These are phyloP conservation scores for Hydrozoanthus gracilis DNA, from an alignment of 92 coral and sea anemone genomes.

Conservation along the genomic window DNA sequence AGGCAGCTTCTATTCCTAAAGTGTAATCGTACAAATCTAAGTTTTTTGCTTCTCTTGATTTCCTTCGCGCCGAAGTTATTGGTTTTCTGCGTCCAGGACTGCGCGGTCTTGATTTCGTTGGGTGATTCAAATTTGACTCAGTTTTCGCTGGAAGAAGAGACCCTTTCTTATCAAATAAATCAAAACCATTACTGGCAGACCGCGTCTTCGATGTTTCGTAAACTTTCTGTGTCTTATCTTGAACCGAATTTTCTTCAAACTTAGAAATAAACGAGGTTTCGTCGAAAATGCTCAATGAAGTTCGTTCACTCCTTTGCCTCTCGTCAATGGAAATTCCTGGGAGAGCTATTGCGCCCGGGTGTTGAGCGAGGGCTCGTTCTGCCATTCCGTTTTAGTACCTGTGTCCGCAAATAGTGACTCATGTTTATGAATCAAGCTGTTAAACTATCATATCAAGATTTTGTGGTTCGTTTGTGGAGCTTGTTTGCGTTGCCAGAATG, in stretches of 20 bases:
- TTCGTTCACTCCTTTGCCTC: not conserved
- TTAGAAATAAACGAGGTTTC: not conserved
- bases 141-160: slow-evolving; percentile 64
- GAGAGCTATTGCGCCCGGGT: slow-evolving; percentile 72
- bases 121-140: slow-evolving; percentile 63
- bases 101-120: slow-evolving; percentile 83
- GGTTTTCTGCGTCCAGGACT: slow-evolving; percentile 77
- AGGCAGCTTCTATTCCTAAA: slow-evolving; percentile 30
- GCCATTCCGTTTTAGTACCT: slow-evolving; percentile 49
- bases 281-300: not conserved
- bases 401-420: slow-evolving; percentile 28
- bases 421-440: slow-evolving; percentile 41
- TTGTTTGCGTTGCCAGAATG: not conserved
- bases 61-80: slow-evolving; percentile 66
- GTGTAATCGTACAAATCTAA: slow-evolving; percentile 39
- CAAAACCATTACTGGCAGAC: slow-evolving; percentile 31
- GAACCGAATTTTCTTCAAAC: not conserved
- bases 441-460: slow-evolving; percentile 27
- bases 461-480: not conserved
- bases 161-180: slow-evolving; percentile 67
- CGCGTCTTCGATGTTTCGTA: not conserved
- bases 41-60: slow-evolving; percentile 27
- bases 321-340: slow-evolving; percentile 55
- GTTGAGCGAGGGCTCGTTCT: slow-evolving; percentile 50
- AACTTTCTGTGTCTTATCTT: slow-evolving; percentile 7